Evolutionary conservation across 92 coral and sea anemone genomes (phyloP), one percentile per base, ranked within the genome.

Genomic region (Metridium senile): DNA sequence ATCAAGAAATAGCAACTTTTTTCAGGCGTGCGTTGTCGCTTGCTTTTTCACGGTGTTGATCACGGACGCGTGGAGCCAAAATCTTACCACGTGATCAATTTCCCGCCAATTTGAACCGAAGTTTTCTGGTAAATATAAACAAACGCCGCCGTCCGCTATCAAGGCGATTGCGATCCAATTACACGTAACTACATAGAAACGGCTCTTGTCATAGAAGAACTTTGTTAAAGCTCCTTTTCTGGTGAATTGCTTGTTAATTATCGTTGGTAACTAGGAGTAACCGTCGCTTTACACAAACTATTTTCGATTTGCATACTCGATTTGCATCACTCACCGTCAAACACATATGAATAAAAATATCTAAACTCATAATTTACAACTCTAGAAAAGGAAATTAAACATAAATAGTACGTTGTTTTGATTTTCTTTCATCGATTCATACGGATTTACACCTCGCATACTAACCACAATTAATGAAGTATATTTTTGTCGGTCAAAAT

Each of bases 41-140:
- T 39, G 49, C 13, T 39, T 39, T 39, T 63, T 62, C 52, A 79
- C 61, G 71, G 29, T 68, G 70, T 67, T 79, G 71, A 53, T 43
- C 67, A 58, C 70, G 52, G 66, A 47, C 82, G 72, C 72, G 74
- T 67, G 73, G 73, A 77, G 18, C 6, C 49, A 39, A 39, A 39
- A 4, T 4, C 49, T 39, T 4, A 65, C 39, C 71, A 62, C 80
- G 70, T 75, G 72, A 69, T 21, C 20, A 25, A 29, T 34, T 78
- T 79, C 84, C 84, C 77, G 84, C 76, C 84, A 71, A 30, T 69
- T 68, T 66, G 18, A 68, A 26, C 66, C 64, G 27, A 25, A 51
- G 16, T 25, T 0, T 31, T 13, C 25, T n/a, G n/a, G n/a, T n/a
- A n/a, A n/a, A n/a, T n/a, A n/a, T n/a, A n/a, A n/a, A n/a, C n/a